A percentile compares a stretch with the other conserved stretches of the same genome.
These are phyloP conservation scores for Caenorhabditis wallacei DNA, from an alignment of 2,888 invertebrate genomes.

Conservation along the genomic window DNA sequence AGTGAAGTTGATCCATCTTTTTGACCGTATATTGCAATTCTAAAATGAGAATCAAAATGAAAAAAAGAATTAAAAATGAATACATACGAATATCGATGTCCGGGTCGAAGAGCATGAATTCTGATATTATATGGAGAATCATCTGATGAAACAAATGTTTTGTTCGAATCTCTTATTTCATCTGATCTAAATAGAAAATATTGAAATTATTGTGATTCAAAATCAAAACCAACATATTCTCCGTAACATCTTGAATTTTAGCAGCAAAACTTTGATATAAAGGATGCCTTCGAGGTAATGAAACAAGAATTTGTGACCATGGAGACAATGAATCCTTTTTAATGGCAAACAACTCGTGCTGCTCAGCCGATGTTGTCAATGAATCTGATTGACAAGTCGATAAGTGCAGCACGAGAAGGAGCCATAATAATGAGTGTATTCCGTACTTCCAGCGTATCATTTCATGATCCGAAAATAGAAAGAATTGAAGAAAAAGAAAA, in stretches of 20 bases:
- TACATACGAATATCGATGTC: conserved; percentile 78
- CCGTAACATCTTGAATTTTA: conserved; percentile 79
- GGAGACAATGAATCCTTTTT: conserved; percentile 74
- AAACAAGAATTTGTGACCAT: conserved; percentile 76
- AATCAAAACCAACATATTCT: conserved; percentile 54
- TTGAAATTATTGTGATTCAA: neutral
- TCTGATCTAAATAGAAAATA: conserved; percentile 74
- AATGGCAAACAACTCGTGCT: conserved; percentile 72
- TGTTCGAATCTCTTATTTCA: conserved; percentile 76
- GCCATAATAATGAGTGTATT: conserved; percentile 31
- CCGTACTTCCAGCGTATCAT: conserved; percentile 67
- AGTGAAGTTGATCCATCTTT: conserved; percentile 74
- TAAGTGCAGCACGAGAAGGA: conserved; percentile 39
- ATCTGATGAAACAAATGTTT: conserved; percentile 79
- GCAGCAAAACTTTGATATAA: conserved; percentile 79
- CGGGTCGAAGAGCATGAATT: conserved; percentile 79
- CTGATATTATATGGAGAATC: conserved; percentile 75
- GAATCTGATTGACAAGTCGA: conserved; percentile 39
- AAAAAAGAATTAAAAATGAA: neutral
- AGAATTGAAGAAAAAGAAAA: conserved; percentile 3
- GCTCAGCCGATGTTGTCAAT: conserved; percentile 59
- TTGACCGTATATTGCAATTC: conserved; percentile 79
- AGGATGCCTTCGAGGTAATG: conserved; percentile 74
- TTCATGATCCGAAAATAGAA: conserved; percentile 53
- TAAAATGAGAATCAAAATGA: conserved; percentile 39